Evolutionary conservation across 2,113 vertebrate genomes (phyloP).

Genomic region (Gnathonemus longibarbis): DNA sequence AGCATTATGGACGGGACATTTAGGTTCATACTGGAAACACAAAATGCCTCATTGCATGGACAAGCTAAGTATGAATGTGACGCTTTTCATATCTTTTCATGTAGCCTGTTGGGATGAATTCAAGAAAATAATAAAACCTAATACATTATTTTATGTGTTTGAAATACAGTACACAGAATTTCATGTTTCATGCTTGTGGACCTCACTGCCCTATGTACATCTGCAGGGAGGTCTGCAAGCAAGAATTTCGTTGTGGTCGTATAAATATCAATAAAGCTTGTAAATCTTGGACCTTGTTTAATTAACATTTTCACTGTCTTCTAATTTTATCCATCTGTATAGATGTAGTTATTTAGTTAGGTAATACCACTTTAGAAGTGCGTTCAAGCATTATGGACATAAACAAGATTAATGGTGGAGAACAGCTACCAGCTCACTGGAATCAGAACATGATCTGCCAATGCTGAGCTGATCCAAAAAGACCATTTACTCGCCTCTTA

Average conservation of each 20-base stretch:
- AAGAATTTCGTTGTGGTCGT: not conserved
- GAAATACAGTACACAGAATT: not conserved
- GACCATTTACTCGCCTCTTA: not conserved
- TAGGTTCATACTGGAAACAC: not conserved
- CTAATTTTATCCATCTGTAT: not conserved
- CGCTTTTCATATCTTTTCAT: not conserved
- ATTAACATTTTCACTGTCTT: not conserved
- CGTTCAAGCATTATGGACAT: not conserved
- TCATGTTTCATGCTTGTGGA: not conserved
- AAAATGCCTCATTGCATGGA: not conserved
- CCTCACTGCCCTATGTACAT: not conserved
- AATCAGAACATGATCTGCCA: not conserved
- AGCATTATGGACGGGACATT: not conserved
- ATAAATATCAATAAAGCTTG: not conserved
- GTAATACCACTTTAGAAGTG: not conserved
- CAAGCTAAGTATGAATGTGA: not conserved
- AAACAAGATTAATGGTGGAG: not conserved
- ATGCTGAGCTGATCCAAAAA: not conserved
- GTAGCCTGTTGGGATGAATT: not conserved
- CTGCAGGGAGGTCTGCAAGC: not conserved
- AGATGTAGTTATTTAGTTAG: not conserved
- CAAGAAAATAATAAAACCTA: not conserved
- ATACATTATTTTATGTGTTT: not conserved
- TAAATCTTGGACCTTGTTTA: not conserved
- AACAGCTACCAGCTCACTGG: not conserved